A percentile compares a stretch with the other conserved stretches of the same genome.
Conservation (phyloP, 2,888 invertebrate genomes). For the Nineta flava region DNA sequence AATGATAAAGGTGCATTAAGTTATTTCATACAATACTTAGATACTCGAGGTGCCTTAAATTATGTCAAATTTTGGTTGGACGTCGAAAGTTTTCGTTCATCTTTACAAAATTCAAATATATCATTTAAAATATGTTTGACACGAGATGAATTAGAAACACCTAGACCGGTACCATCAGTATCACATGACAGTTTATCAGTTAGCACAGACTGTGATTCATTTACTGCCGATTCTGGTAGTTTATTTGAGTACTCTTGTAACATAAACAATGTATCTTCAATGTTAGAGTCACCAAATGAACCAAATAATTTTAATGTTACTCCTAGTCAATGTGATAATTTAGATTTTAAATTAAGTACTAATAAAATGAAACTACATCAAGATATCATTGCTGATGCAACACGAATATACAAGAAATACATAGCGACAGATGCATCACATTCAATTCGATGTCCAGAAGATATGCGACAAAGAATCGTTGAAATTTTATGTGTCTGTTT, state of each 20-base stretch:
- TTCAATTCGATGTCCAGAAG: conserved; percentile 40
- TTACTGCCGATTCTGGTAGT: conserved; percentile 25
- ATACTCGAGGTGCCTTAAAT: conserved; percentile 47
- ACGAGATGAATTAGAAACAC: conserved; percentile 11
- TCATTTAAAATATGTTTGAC: conserved; percentile 5
- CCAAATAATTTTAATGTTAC: conserved; percentile 19
- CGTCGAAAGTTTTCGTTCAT: conserved; percentile 46
- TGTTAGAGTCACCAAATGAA: background rate
- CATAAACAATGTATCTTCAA: background rate
- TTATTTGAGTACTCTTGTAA: conserved; percentile 20
- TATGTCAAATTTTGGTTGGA: conserved; percentile 64
- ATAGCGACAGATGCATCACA: conserved; percentile 50
- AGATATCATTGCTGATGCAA: conserved; percentile 38
- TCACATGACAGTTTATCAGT: conserved; percentile 29
- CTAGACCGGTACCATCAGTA: conserved; percentile 16
- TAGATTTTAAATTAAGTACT: conserved; percentile 15
- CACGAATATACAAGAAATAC: conserved; percentile 62
- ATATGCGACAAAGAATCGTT: conserved; percentile 39
- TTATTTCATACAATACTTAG: conserved; percentile 76
- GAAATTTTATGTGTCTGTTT: conserved; percentile 51
- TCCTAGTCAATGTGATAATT: conserved; percentile 16
- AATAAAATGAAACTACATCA: conserved; percentile 14
- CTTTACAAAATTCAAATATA: conserved; percentile 15
- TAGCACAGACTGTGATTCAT: conserved; percentile 29
- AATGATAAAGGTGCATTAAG: conserved; percentile 63